Conservation (phyloP, 2,113 vertebrate species). For the Acanthochromis polyacanthus region DNA sequence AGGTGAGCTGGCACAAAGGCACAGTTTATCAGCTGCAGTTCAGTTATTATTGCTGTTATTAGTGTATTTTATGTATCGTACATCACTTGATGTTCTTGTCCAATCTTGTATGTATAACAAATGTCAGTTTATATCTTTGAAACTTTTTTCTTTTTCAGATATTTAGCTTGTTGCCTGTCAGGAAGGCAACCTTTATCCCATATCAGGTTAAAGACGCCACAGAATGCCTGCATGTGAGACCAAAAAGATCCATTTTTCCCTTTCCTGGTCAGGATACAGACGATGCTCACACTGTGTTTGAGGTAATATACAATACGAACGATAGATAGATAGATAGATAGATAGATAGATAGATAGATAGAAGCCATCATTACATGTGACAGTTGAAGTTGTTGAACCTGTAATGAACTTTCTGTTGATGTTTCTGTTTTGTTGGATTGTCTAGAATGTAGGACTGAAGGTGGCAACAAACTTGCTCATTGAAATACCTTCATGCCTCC, state of each 20-base stretch:
- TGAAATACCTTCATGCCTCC: constrained; percentile 51
- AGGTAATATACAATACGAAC: constrained; percentile 31
- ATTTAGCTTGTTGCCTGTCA: constrained; percentile 70
- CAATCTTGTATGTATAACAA: too few species aligned
- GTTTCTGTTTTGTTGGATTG: constrained; percentile 24
- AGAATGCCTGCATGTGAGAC: constrained; percentile 67
- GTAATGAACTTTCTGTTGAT: background rate
- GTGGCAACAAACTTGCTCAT: constrained; percentile 74
- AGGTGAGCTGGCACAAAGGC: too few species aligned
- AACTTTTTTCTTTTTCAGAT: constrained; percentile 62
- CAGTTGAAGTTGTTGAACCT: background rate
- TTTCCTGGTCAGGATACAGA: background rate
- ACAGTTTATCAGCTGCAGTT: too few species aligned
- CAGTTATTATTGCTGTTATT: too few species aligned
- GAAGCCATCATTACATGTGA: too few species aligned
- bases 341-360: too few species aligned
- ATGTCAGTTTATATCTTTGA: too few species aligned
- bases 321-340: too few species aligned
- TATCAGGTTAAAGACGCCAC: constrained; percentile 36
- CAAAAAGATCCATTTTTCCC: constrained; percentile 32
- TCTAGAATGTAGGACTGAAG: constrained; percentile 88
- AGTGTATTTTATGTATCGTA: too few species aligned
- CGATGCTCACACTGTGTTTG: constrained; percentile 58
- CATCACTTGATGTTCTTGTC: too few species aligned
- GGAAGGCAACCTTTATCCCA: constrained; percentile 7